Percentiles rank a stretch among this genome's conserved stretches.
These are phyloP conservation scores for Adelphocoris suturalis DNA, from an alignment of 2,888 invertebrate genomes.

Conservation along the genomic window DNA sequence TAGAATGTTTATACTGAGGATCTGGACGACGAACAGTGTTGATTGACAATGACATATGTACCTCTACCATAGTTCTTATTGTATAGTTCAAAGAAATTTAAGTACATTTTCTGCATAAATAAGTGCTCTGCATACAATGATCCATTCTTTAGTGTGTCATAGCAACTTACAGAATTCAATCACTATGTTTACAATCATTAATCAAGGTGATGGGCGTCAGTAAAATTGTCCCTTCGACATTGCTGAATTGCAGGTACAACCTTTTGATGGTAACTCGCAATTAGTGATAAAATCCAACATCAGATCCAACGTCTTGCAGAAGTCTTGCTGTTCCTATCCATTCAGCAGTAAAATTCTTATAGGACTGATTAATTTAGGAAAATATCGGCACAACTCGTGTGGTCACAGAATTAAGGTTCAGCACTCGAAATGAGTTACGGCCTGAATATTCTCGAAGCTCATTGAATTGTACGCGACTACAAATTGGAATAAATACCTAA, in stretches of 20 bases:
- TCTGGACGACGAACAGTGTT: constrained; percentile 35
- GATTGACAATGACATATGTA: too few relatives aligned
- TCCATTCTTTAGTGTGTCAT: too few relatives aligned
- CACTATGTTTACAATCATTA: not conserved
- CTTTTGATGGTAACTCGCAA: not conserved
- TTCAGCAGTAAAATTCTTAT: constrained; percentile 16
- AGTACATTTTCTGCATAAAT: too few relatives aligned
- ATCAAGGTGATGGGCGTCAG: not conserved
- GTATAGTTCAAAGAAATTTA: too few relatives aligned
- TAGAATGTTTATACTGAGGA: not conserved
- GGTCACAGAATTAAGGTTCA: not conserved
- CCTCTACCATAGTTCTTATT: too few relatives aligned
- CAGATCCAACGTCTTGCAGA: too few relatives aligned
- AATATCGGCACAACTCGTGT: not conserved
- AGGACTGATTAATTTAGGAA: constrained; percentile 32
- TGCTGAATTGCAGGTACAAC: not conserved
- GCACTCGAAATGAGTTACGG: not conserved
- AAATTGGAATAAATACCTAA: not conserved
- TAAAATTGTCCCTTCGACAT: not conserved
- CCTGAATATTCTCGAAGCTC: not conserved
- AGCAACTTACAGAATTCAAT: too few relatives aligned
- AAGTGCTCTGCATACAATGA: too few relatives aligned
- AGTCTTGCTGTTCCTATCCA: not conserved
- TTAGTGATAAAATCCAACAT: not conserved
- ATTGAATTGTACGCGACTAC: not conserved